phyloP scores from a whole-genome alignment of 2,888 invertebrate genomes.

The Zonitis immaculata region DNA sequence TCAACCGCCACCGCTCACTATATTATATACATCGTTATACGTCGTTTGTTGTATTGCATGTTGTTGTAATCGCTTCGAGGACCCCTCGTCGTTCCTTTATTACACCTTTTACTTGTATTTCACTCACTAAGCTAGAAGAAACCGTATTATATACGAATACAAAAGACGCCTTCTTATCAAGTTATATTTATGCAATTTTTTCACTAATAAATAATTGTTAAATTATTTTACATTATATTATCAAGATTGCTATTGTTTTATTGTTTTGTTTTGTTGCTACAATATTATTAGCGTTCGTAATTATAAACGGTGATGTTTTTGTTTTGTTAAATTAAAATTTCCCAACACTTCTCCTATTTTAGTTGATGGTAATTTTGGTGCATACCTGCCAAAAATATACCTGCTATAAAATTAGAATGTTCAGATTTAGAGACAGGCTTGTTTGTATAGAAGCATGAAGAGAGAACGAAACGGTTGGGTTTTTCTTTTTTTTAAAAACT shows the following conservation, averaged over 20 bases:
- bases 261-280: too few relatives aligned
- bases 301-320: background rate
- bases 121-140: background rate
- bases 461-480: background rate
- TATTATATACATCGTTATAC: too few relatives aligned
- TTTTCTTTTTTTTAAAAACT: too few relatives aligned
- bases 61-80: background rate
- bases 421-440: background rate
- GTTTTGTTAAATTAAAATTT: background rate
- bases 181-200: background rate
- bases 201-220: too few relatives aligned
- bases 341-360: background rate
- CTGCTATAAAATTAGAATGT: background rate
- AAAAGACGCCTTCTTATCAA: background rate
- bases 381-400: slow-evolving; percentile 2
- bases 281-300: too few relatives aligned
- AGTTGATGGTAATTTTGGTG: slow-evolving; percentile 1
- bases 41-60: background rate
- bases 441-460: background rate
- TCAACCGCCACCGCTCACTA: background rate
- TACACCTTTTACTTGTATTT: background rate
- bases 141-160: background rate
- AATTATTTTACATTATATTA: too few relatives aligned
- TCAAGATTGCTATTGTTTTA: too few relatives aligned
- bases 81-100: background rate